Conservation (phyloP, 1,140 invertebrate genomes). For the Tigriopus japonicus region DNA sequence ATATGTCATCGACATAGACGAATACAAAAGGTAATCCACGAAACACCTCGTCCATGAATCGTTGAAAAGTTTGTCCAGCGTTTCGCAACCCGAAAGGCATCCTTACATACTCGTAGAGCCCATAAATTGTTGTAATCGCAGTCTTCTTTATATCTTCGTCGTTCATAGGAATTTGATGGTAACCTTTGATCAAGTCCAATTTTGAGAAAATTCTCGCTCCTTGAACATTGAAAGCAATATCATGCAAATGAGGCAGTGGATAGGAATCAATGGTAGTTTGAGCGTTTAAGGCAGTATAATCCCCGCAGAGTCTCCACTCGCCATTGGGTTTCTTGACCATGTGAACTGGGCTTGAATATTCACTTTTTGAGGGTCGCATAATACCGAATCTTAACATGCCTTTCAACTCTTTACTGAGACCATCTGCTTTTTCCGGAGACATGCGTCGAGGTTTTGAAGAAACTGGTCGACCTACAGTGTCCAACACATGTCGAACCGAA, state of each 20-base stretch:
- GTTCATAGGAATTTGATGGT: conserved; percentile 19
- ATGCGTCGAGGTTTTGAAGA: too few species aligned
- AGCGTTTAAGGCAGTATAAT: conserved; percentile 29
- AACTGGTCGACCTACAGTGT: too few species aligned
- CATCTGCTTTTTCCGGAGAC: too few species aligned
- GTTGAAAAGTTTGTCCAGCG: conserved; percentile 29
- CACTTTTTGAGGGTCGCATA: conserved; percentile 18
- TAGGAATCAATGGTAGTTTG: conserved; percentile 26
- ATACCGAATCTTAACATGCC: conserved; percentile 17
- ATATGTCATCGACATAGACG: conserved; percentile 34
- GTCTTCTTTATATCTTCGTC: conserved; percentile 20
- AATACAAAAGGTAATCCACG: conserved; percentile 18
- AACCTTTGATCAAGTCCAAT: conserved; percentile 18
- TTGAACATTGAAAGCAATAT: conserved; percentile 14
- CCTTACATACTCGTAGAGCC: conserved; percentile 23
- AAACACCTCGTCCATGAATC: conserved; percentile 29
- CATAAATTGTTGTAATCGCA: conserved; percentile 22
- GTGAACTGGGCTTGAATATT: conserved; percentile 19
- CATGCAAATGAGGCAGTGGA: conserved; percentile 22
- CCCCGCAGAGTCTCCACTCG: conserved; percentile 25
- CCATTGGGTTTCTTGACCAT: conserved; percentile 20
- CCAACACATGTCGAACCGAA: too few species aligned
- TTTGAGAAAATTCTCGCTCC: conserved; percentile 16
- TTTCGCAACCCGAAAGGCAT: conserved; percentile 30
- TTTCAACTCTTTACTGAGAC: conserved; percentile 17